These are phyloP conservation scores for Dasyornis broadbenti DNA, from an alignment of 2,113 vertebrate genomes.

Conservation along the genomic window DNA sequence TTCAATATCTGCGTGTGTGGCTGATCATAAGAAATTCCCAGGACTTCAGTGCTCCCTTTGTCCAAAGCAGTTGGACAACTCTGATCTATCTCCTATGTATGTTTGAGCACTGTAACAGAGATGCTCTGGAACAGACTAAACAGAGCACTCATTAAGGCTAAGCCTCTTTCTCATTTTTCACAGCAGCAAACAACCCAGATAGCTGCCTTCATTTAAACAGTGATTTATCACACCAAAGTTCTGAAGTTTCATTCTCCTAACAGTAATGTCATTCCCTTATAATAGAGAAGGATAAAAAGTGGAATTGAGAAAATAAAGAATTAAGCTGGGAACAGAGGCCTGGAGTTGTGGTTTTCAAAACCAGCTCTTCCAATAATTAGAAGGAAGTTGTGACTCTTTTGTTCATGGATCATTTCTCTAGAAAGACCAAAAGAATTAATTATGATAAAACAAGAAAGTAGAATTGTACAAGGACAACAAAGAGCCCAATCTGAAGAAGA, in stretches of 20 bases:
- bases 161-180: neutral
- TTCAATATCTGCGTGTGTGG: fast-evolving
- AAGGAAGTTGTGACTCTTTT: neutral
- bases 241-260: neutral
- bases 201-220: neutral
- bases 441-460: neutral
- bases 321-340: neutral
- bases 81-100: neutral
- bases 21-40: neutral
- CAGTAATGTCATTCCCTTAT: neutral
- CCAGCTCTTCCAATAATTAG: neutral
- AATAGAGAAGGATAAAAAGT: neutral
- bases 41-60: neutral
- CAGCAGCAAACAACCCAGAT: neutral
- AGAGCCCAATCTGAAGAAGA: neutral
- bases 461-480: neutral
- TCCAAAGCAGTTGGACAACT: neutral
- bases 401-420: neutral
- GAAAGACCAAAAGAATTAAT: neutral
- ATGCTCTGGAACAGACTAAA: neutral
- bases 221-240: neutral
- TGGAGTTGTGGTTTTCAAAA: neutral
- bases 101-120: neutral
- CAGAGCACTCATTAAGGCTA: neutral
- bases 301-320: neutral